Percentiles rank a stretch among this genome's conserved stretches.
Conservation (phyloP, 2,797 vertebrate genomes). For the Gila robusta region DNA sequence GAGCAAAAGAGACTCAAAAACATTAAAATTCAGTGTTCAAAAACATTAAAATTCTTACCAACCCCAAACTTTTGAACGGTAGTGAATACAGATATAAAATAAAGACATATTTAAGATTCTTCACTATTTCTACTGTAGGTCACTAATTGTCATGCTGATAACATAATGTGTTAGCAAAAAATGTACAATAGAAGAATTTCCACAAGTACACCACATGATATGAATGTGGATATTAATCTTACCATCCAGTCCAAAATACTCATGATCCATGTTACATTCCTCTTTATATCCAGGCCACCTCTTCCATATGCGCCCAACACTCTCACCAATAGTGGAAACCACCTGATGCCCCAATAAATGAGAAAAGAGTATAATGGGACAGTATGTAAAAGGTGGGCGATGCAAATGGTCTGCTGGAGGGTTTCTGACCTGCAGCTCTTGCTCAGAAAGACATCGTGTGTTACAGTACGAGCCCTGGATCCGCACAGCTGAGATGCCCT, state of each 20-base stretch:
- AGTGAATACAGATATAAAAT: background rate
- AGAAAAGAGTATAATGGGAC: background rate
- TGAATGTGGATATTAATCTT: slow-evolving; percentile 57
- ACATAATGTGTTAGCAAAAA: background rate
- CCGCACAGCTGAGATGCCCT: slow-evolving; percentile 56
- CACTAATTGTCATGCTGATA: background rate
- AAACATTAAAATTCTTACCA: background rate
- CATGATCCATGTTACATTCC: slow-evolving; percentile 83
- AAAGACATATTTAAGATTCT: background rate
- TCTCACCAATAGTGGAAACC: slow-evolving; percentile 73
- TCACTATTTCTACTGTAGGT: background rate
- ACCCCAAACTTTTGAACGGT: background rate
- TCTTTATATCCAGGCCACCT: slow-evolving; percentile 83
- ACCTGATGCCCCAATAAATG: slow-evolving; percentile 66
- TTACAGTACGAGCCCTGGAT: slow-evolving; percentile 78
- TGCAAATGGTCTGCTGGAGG: background rate
- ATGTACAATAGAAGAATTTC: background rate
- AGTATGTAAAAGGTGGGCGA: background rate
- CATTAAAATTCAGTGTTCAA: background rate
- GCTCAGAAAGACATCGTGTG: slow-evolving; percentile 76
- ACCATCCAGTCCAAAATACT: slow-evolving; percentile 85
- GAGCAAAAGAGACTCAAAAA: background rate
- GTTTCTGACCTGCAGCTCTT: slow-evolving; percentile 78
- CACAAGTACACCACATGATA: background rate
- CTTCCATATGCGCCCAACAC: slow-evolving; percentile 77